These are phyloP conservation scores for Parauchenoglanis punctatus DNA, from an alignment of 2,797 vertebrate genomes.

Conservation along the genomic window DNA sequence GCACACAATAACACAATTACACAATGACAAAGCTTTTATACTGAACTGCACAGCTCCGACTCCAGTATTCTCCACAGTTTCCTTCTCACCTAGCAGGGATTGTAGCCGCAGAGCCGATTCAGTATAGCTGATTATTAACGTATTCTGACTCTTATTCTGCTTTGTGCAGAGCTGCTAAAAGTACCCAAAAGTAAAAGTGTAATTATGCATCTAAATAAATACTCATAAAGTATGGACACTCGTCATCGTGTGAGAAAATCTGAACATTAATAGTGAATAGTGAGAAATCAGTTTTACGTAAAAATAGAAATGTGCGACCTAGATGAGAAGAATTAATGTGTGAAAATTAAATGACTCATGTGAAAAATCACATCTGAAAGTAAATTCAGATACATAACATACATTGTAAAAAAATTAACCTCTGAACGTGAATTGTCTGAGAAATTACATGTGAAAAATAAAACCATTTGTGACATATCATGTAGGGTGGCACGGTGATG, in stretches of 20 bases:
- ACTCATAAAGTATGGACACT: not conserved
- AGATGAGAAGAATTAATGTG: not conserved
- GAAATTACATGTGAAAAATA: not conserved
- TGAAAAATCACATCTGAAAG: not conserved
- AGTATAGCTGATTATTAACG: constrained; percentile 21
- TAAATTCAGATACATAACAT: not conserved
- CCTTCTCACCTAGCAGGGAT: not conserved
- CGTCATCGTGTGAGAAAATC: not conserved
- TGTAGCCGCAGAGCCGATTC: not conserved
- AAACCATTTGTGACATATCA: not conserved
- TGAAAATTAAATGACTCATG: not conserved
- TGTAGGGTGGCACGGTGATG: too few relatives aligned
- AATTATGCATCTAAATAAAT: not conserved
- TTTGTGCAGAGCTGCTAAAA: not conserved
- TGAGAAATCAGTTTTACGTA: not conserved
- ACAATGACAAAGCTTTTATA: constrained; percentile 24
- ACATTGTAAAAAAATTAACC: not conserved
- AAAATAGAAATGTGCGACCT: not conserved
- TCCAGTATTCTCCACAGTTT: constrained; percentile 30
- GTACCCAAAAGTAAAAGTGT: too few relatives aligned
- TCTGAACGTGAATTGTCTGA: not conserved
- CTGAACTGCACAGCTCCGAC: not conserved
- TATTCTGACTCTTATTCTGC: not conserved
- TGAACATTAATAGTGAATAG: not conserved
- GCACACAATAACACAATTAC: not conserved